These are phyloP conservation scores for Alauda arvensis DNA, from an alignment of 2,797 vertebrate genomes.

Conservation along the genomic window DNA sequence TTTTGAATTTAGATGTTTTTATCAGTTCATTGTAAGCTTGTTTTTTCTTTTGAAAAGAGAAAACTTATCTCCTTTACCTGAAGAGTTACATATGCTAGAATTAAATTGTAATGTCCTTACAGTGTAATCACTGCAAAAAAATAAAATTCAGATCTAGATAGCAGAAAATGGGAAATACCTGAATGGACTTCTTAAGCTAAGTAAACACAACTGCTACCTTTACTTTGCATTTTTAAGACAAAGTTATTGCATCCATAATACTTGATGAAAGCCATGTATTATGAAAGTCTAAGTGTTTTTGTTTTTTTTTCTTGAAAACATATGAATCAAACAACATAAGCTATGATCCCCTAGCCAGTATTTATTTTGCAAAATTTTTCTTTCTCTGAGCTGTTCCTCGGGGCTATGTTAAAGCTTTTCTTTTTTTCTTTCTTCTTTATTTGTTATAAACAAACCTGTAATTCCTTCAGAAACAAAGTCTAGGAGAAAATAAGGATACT, in stretches of 20 bases:
- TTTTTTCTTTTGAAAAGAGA: background rate
- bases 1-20: background rate
- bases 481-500: background rate
- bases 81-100: background rate
- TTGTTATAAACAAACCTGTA: background rate
- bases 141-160: background rate
- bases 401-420: background rate
- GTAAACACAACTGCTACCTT: background rate
- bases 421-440: background rate
- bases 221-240: background rate
- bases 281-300: background rate
- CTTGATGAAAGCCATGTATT: background rate
- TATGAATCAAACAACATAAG: background rate
- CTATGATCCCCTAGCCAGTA: background rate
- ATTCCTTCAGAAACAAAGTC: background rate
- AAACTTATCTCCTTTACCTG: background rate
- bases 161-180: background rate
- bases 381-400: background rate
- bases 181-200: background rate
- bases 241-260: background rate
- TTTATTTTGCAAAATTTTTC: background rate
- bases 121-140: background rate
- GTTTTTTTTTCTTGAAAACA: background rate
- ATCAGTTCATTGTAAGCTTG: background rate
- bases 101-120: background rate